These are phyloP conservation scores for Phytoseiulus persimilis DNA, from an alignment of 2,888 invertebrate species.

Conservation along the genomic window DNA sequence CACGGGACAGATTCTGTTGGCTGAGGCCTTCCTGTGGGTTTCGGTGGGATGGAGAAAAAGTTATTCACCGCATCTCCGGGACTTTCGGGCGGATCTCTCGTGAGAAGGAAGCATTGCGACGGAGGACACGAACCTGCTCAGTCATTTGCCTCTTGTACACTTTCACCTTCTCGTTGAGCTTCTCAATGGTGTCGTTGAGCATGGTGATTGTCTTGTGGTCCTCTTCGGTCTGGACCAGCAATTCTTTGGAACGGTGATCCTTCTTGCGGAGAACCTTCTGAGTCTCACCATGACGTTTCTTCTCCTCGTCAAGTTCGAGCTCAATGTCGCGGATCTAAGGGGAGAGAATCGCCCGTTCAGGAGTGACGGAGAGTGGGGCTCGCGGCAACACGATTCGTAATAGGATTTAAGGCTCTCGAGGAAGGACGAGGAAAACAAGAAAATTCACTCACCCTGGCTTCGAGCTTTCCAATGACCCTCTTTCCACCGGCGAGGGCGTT, in stretches of 20 bases:
- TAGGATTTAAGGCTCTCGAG: neutral
- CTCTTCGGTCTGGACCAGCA: slow-evolving; percentile 88
- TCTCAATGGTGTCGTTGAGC: slow-evolving; percentile 70
- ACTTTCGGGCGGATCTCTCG: neutral
- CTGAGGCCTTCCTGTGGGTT: slow-evolving; percentile 72
- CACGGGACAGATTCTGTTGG: slow-evolving; percentile 83
- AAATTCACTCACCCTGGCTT: slow-evolving; percentile 67
- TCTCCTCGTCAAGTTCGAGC: slow-evolving; percentile 88
- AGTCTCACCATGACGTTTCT: slow-evolving; percentile 91
- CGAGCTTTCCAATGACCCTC: slow-evolving; percentile 93
- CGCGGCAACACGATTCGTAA: no score
- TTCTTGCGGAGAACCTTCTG: slow-evolving; percentile 96
- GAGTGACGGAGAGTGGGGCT: no score
- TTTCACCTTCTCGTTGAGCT: slow-evolving; percentile 73
- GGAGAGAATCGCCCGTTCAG: neutral
- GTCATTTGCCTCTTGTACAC: slow-evolving; percentile 91
- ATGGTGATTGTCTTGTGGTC: slow-evolving; percentile 89
- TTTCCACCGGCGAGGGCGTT: slow-evolving; percentile 93
- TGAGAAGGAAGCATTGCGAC: neutral
- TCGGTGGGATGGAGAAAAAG: slow-evolving; percentile 42
- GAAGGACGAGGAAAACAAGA: no score
- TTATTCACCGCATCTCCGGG: no score
- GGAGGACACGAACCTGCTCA: slow-evolving; percentile 63
- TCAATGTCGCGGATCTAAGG: slow-evolving; percentile 75
- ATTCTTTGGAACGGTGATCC: slow-evolving; percentile 90